These are phyloP conservation scores for Eucidaris tribuloides DNA, from an alignment of 35 echinoderm and acorn worm species.

Conservation along the genomic window DNA sequence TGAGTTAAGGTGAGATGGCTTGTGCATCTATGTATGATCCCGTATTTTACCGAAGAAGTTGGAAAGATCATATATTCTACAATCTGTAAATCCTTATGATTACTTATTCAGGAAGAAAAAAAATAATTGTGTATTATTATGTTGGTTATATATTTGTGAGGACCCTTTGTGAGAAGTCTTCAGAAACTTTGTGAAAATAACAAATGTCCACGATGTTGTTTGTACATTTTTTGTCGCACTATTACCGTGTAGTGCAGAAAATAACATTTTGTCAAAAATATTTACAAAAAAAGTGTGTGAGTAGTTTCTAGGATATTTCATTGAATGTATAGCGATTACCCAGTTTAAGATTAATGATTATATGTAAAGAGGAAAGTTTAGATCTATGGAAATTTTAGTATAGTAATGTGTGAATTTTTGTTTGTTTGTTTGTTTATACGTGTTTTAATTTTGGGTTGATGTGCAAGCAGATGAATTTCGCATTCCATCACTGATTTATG, in stretches of 20 bases:
- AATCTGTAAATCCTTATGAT: too few species aligned
- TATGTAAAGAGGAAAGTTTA: not conserved
- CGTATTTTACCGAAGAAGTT: too few species aligned
- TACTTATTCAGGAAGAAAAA: too few species aligned
- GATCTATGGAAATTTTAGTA: not conserved
- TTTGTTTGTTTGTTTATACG: slow-evolving; percentile 6
- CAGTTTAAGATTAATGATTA: not conserved
- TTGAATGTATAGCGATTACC: slow-evolving; percentile 7
- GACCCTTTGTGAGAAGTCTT: too few species aligned
- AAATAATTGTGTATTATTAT: too few species aligned
- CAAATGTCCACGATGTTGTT: too few species aligned
- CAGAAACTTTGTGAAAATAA: too few species aligned
- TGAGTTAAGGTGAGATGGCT: too few species aligned
- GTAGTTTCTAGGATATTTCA: not conserved
- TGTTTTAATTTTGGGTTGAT: slow-evolving; percentile 27
- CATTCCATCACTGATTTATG: too few species aligned
- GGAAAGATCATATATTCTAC: too few species aligned
- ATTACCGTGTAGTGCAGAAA: slow-evolving; percentile 20
- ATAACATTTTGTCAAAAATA: slow-evolving; percentile 12
- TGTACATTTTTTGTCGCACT: slow-evolving; percentile 21
- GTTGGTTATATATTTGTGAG: too few species aligned
- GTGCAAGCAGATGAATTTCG: slow-evolving; percentile 18
- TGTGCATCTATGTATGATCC: too few species aligned
- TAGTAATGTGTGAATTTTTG: not conserved
- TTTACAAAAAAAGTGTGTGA: slow-evolving; percentile 14